Evolutionary conservation across 2,888 invertebrate genomes (phyloP).

Genomic region (Pocota personata): DNA sequence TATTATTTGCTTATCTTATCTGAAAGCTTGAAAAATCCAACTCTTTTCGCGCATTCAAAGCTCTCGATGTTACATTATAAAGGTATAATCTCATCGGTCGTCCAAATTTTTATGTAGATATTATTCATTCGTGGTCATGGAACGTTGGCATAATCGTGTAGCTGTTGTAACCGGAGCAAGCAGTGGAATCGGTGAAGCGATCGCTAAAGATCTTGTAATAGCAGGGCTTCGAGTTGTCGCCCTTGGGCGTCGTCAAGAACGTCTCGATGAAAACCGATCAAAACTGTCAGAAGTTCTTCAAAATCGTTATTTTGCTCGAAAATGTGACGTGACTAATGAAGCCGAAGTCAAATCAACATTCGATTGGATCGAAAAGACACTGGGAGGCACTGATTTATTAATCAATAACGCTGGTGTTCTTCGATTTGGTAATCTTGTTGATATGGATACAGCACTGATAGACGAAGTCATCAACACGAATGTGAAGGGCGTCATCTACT

Average conservation of each 20-base stretch:
- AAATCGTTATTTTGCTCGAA: slow-evolving; percentile 75
- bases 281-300: slow-evolving; percentile 75
- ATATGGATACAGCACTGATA: slow-evolving; percentile 76
- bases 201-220: slow-evolving; percentile 82
- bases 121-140: slow-evolving; percentile 73
- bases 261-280: slow-evolving; percentile 76
- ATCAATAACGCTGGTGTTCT: slow-evolving; percentile 86
- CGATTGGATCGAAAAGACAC: slow-evolving; percentile 83
- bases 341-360: slow-evolving; percentile 84
- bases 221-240: slow-evolving; percentile 85
- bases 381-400: slow-evolving; percentile 85
- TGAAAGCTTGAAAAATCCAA: too few species aligned
- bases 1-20: too few species aligned
- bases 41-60: too few species aligned
- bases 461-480: slow-evolving; percentile 83
- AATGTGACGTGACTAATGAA: slow-evolving; percentile 84
- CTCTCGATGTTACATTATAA: background rate
- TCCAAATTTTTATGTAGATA: too few species aligned
- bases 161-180: slow-evolving; percentile 88
- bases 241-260: slow-evolving; percentile 81
- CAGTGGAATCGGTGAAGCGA: slow-evolving; percentile 85
- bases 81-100: background rate
- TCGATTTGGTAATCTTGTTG: slow-evolving; percentile 77
- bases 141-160: slow-evolving; percentile 83
- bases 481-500: slow-evolving; percentile 82